phyloP scores from a whole-genome alignment of 2,113 vertebrate genomes.

The Pipa parva region DNA sequence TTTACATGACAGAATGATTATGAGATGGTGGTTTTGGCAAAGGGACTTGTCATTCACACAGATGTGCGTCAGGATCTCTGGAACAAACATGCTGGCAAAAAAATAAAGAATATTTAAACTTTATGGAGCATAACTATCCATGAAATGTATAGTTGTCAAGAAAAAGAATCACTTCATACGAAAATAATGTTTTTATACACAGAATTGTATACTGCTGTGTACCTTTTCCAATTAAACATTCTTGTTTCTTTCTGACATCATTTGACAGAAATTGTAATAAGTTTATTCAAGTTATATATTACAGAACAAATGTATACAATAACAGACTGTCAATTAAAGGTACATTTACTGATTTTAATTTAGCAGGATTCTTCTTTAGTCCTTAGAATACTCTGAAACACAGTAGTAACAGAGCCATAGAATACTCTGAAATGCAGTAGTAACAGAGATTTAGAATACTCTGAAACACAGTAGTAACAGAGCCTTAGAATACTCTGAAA shows the following conservation, averaged over 20 bases:
- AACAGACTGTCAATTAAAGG: no score
- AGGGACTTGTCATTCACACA: conserved; percentile 50
- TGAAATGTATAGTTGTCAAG: not conserved
- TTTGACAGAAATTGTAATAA: not conserved
- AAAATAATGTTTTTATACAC: not conserved
- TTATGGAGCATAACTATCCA: not conserved
- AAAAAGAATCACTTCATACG: not conserved
- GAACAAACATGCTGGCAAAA: conserved; percentile 18
- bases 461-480: no score
- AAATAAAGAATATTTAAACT: not conserved
- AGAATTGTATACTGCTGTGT: not conserved
- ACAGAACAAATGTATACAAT: no score
- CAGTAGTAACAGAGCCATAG: no score
- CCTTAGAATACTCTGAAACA: no score
- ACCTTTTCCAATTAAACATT: not conserved
- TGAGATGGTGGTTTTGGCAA: conserved; percentile 43
- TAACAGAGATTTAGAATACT: no score
- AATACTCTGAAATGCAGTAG: no score
- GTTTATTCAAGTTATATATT: no score
- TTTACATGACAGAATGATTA: conserved; percentile 46
- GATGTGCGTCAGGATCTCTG: conserved; percentile 46
- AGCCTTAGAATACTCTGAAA: no score
- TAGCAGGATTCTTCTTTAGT: no score
- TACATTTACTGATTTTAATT: no score
- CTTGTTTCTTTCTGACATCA: not conserved